These are phyloP conservation scores for Notoglanidium macrostoma DNA, from an alignment of 2,797 vertebrate species.

Conservation along the genomic window DNA sequence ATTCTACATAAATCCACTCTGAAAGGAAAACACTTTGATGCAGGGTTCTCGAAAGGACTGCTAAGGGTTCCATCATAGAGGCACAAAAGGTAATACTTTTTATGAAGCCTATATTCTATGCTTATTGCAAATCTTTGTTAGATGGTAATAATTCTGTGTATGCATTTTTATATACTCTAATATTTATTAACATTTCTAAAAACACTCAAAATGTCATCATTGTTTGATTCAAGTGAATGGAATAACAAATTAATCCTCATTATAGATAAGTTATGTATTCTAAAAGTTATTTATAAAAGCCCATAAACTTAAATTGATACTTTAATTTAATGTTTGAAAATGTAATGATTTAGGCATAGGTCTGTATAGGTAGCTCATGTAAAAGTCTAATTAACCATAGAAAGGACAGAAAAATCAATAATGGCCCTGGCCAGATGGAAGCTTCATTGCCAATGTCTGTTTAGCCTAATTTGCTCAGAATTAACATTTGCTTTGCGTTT, in stretches of 20 bases:
- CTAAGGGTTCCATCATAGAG: background rate
- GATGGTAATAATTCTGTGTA: background rate
- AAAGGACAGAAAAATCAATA: background rate
- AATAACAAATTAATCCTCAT: background rate
- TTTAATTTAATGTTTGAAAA: background rate
- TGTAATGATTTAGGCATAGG: background rate
- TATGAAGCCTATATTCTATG: background rate
- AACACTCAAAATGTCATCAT: background rate
- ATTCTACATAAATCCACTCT: background rate
- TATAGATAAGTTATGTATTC: background rate
- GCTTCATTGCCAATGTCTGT: background rate
- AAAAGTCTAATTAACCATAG: background rate
- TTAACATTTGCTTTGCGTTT: constrained; percentile 15
- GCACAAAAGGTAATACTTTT: background rate
- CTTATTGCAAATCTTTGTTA: background rate
- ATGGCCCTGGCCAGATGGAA: constrained; percentile 2
- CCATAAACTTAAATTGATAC: background rate
- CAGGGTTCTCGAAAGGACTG: background rate
- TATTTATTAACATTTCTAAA: background rate
- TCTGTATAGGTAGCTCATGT: too few relatives aligned
- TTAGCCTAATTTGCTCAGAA: constrained; percentile 28
- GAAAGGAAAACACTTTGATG: background rate
- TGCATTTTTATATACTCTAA: background rate
- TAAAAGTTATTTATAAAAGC: background rate
- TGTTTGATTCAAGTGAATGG: background rate